Evolutionary conservation across 2,888 invertebrate genomes (phyloP).

Genomic region (Eudasyphora cyanicolor): DNA sequence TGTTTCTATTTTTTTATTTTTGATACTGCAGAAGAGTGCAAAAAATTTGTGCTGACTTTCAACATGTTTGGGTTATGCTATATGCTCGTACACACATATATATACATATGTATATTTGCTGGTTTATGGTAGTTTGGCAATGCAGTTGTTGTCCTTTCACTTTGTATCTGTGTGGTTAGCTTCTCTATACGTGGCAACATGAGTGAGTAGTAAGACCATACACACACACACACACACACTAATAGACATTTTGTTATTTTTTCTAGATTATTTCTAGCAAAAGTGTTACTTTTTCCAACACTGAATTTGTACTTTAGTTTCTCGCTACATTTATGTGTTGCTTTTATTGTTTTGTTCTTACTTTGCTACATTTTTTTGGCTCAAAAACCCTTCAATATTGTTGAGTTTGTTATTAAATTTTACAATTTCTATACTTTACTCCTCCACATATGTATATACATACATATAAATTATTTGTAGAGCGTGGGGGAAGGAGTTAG

Average conservation of each 20-base stretch:
- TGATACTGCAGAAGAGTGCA: background rate
- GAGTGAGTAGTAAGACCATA: background rate
- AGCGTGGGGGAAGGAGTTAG: background rate
- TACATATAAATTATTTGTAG: background rate
- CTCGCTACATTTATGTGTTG: conserved; percentile 15
- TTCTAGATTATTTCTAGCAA: conserved; percentile 56
- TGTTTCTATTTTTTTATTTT: background rate
- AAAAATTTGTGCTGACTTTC: conserved; percentile 46
- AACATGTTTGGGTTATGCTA: conserved; percentile 57
- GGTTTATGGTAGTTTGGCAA: conserved; percentile 22
- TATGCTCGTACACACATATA: too few relatives aligned
- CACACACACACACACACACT: conserved; percentile 12
- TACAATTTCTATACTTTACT: conserved; percentile 55
- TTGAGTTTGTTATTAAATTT: conserved; percentile 66
- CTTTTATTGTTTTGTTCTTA: conserved; percentile 18
- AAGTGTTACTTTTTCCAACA: conserved; percentile 39
- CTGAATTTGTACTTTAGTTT: background rate
- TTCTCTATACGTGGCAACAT: background rate
- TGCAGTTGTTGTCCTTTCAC: conserved; percentile 25
- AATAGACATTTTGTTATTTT: conserved; percentile 42
- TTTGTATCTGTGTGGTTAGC: background rate
- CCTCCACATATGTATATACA: background rate
- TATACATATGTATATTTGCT: conserved; percentile 54
- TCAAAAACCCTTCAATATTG: conserved; percentile 59
- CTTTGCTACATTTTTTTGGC: conserved; percentile 34